Conservation (phyloP, 2,113 vertebrate species). For the Entelurus aequoreus region DNA sequence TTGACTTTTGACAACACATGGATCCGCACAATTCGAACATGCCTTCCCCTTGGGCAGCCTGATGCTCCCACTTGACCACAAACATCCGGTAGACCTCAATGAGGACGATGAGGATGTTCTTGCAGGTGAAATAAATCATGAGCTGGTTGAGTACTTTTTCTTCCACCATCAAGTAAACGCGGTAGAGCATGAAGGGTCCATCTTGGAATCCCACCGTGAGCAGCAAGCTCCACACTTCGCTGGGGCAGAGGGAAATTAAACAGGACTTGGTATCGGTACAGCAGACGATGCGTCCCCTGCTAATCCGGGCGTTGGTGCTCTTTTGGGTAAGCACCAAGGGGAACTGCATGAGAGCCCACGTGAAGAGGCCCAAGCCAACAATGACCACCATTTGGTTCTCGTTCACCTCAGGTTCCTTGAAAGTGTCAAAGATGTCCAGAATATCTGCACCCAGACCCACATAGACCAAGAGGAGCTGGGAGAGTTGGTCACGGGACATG, state of each 20-base stretch:
- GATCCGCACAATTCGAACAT: too few species aligned
- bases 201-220: conserved; percentile 71
- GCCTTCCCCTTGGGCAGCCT: too few species aligned
- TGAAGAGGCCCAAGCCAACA: conserved; percentile 66
- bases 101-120: conserved; percentile 73
- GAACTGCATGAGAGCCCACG: conserved; percentile 76
- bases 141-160: conserved; percentile 72
- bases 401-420: conserved; percentile 67
- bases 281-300: conserved; percentile 1
- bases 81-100: conserved; percentile 71
- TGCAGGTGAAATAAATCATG: conserved; percentile 77
- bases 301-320: neutral
- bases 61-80: conserved; percentile 61
- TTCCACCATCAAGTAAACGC: conserved; percentile 67
- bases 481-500: conserved; percentile 73
- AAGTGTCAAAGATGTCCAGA: conserved; percentile 74
- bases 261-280: neutral
- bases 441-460: conserved; percentile 73
- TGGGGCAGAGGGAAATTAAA: conserved; percentile 56
- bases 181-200: conserved; percentile 70
- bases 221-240: conserved; percentile 70
- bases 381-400: conserved; percentile 57
- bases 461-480: conserved; percentile 74
- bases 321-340: conserved; percentile 69
- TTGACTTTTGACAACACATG: too few species aligned